Conservation (phyloP, 1,140 invertebrate genomes). For the Helicoverpa armigera region DNA sequence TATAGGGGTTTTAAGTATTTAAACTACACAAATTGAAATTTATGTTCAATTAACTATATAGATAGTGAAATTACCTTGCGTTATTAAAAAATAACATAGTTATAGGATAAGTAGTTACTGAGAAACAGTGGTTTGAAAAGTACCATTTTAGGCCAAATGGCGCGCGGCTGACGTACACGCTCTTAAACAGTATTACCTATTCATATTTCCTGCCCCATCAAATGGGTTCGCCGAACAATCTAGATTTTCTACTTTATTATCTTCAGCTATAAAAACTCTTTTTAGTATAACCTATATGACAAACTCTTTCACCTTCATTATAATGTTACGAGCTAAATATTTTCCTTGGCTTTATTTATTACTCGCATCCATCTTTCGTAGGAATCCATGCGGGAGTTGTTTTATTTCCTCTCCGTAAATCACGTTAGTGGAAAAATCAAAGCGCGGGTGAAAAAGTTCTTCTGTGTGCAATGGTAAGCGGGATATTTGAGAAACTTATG, state of each 20-base stretch:
- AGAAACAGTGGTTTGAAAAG: no score
- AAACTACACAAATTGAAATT: no score
- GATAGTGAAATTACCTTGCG: no score
- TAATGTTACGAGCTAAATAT: conserved; percentile 19
- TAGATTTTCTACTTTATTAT: background rate
- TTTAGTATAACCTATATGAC: background rate
- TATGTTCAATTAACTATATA: no score
- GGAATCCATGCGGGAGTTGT: conserved; percentile 79
- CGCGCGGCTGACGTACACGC: no score
- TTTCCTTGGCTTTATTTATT: conserved; percentile 28
- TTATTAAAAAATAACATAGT: no score
- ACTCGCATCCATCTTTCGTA: conserved; percentile 54
- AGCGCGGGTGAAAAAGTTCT: conserved; percentile 78
- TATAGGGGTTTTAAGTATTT: no score
- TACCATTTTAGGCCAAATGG: no score
- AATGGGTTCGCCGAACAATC: background rate
- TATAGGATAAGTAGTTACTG: no score
- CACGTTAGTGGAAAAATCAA: conserved; percentile 80
- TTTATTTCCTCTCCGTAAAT: conserved; percentile 81
- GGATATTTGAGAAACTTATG: no score
- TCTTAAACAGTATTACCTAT: no score
- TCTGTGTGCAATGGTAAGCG: conserved; percentile 78
- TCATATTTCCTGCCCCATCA: no score
- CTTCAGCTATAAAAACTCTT: background rate
- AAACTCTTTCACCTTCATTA: conserved; percentile 28